Base-by-base conservation (phyloP, 2,113 vertebrate genomes). In the Phodopus roborovskii region DNA sequence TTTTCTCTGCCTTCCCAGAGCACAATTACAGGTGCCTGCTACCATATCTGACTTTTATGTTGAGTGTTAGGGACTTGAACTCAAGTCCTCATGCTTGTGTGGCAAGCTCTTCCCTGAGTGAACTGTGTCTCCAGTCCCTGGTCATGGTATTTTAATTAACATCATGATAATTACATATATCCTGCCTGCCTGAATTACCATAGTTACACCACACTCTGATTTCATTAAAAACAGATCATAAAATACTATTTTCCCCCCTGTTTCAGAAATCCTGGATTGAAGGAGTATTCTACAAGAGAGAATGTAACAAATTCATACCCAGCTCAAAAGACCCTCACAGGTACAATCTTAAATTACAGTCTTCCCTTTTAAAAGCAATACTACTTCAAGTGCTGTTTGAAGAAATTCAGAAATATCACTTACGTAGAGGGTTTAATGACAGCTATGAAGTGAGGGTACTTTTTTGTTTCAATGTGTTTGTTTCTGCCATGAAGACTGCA, bases 211-310 rank as follows among this genome's bases (percentile, higher is more conserved):
- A n/a, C 0, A 74, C 48, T 93, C 82, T 96, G 45, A 86, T 16
- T 42, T 50, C 33, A 64, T 66, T 90, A 60, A n/a, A n/a, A 71
- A 28, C 92, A 70, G 77, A 79, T 93, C 84, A 74, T 77, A 75
- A 96, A 92, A 50, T 53, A 96, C 87, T 83, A 92, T 79, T 98
- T 88, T 88, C 96, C 97, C 97, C 99, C 95, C 97, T 99, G 99
- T 97, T 98, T 28, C 97, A 99, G 64, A 99, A 98, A 97, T 99
- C 99, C 92, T 99, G 99, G 99, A 99, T 99, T 0, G 99, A 99
- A 98, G 99, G 98, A n/a, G 98, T 98, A 74, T 99, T 99, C 97
- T 98, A 93, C 97, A 99, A 99, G 98, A 99, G 99, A 98, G 99
- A 99, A 96, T 99, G 99, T 98, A 98, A 98, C 88, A 99, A 98